Base-by-base conservation (phyloP, 2,113 vertebrate species). In the Nesoenas mayeri region DNA sequence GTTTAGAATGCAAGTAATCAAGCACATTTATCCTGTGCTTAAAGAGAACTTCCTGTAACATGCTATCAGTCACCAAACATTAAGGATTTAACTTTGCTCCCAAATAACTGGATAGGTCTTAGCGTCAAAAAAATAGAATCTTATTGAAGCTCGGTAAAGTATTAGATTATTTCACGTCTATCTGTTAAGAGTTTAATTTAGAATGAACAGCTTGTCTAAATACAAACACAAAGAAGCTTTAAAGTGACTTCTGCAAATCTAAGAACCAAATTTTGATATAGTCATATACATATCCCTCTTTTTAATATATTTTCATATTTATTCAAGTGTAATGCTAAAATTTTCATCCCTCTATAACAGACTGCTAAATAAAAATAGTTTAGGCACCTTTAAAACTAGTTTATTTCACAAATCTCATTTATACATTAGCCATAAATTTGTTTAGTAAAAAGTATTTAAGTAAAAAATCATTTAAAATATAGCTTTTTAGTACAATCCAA, bases 321-420 rank as follows among this genome's bases (percentile, higher is more conserved):
- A 44, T 48, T 81, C 26, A 82, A 36, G 12, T 48, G 28, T n/a
- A 84, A 57, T 18, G 24, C 28, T 72, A 38, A 88, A 69, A 15
- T 61, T 56, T 82, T 24, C n/a, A 89, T 11, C 42, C 48, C 19
- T 69, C 40, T 54, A 8, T 16, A 85, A 40, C 6, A 0, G 3
- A 56, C 54, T 77, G 11, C 31, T 28, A 57, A 80, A 79, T 56
- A 77, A 67, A 67, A 64, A 44, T 15, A 32, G 10, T 25, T 64
- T 24, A 71, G 42, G 51, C 62, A 92, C 14, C 85, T 93, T 97
- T 77, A 82, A 97, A 97, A 85, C n/a, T 2, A 6, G 48, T 98
- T 98, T 97, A 97, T 97, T 98, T 97, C 85, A 91, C 70, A 95
- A 80, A 85, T 74, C 31, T 94, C 77, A 93, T 90, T 93, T 92